Percentiles rank a stretch among this genome's conserved stretches.
These are phyloP conservation scores for Acrocephalus arundinaceus DNA, from an alignment of 2,113 vertebrate species.

Conservation along the genomic window DNA sequence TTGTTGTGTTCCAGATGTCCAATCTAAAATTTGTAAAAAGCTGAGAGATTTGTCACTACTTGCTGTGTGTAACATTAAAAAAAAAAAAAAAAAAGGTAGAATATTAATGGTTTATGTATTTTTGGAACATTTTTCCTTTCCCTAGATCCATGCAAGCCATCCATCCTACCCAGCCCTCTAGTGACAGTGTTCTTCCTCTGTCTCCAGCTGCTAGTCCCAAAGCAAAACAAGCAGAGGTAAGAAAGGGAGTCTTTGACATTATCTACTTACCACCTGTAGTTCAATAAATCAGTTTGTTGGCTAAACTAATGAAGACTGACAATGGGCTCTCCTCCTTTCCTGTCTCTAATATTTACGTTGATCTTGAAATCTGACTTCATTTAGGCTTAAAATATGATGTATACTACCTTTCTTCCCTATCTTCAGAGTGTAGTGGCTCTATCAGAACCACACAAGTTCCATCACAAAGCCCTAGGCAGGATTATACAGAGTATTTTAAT, in stretches of 20 bases:
- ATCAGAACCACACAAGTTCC: not conserved
- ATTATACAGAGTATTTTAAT: not conserved
- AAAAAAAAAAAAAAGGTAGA: not conserved
- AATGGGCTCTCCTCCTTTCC: not conserved
- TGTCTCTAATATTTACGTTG: not conserved
- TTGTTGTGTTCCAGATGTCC: not conserved
- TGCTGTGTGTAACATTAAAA: not conserved
- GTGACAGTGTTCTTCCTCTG: constrained; percentile 8
- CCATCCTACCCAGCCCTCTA: not conserved
- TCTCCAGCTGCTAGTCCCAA: constrained; percentile 48
- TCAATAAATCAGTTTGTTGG: not conserved
- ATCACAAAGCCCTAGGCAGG: not conserved
- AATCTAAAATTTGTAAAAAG: not conserved
- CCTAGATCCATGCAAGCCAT: constrained; percentile 51
- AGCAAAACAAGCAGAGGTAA: constrained; percentile 70
- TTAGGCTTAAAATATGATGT: not conserved
- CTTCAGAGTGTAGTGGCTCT: not conserved
- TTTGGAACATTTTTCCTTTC: not conserved
- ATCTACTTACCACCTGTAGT: not conserved
- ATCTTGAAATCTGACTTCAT: not conserved
- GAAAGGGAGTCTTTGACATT: not conserved
- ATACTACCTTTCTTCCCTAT: not conserved
- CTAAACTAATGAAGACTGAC: not conserved
- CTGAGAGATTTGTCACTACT: not conserved
- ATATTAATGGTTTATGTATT: not conserved